A percentile compares a stretch with the other conserved stretches of the same genome.
Evolutionary conservation across 2,113 vertebrate species (phyloP).

Genomic region (Mormoops blainvillei): DNA sequence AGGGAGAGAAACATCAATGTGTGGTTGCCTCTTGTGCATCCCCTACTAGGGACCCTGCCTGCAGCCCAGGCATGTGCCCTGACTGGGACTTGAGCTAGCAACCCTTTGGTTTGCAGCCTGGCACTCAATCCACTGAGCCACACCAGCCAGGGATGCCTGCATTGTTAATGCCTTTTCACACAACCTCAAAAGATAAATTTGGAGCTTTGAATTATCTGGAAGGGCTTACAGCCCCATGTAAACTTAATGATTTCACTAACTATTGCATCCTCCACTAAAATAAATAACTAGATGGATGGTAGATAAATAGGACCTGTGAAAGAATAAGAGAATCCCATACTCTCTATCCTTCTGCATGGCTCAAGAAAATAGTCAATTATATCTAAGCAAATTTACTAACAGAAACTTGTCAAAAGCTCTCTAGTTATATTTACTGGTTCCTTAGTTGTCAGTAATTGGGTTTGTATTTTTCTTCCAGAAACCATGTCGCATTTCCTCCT

Average conservation of each 20-base stretch:
- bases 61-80: too few relatives aligned
- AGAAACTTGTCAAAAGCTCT: background rate
- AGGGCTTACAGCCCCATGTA: background rate
- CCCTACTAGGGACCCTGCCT: too few relatives aligned
- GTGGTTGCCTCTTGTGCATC: too few relatives aligned
- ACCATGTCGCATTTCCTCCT: background rate
- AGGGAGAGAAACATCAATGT: too few relatives aligned
- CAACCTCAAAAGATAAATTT: background rate
- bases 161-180: too few relatives aligned
- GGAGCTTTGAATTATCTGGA: background rate
- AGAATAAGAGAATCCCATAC: background rate
- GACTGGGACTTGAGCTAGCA: too few relatives aligned
- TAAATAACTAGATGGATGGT: background rate
- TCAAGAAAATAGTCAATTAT: background rate
- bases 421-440: background rate
- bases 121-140: too few relatives aligned
- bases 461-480: slow-evolving; percentile 6
- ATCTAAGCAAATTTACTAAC: background rate
- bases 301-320: background rate
- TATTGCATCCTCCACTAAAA: background rate
- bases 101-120: too few relatives aligned
- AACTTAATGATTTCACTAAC: background rate
- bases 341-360: background rate
- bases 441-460: background rate
- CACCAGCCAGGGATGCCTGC: too few relatives aligned